Conservation (phyloP, 2,888 invertebrate genomes). For the Caenorhabditis wallacei region DNA sequence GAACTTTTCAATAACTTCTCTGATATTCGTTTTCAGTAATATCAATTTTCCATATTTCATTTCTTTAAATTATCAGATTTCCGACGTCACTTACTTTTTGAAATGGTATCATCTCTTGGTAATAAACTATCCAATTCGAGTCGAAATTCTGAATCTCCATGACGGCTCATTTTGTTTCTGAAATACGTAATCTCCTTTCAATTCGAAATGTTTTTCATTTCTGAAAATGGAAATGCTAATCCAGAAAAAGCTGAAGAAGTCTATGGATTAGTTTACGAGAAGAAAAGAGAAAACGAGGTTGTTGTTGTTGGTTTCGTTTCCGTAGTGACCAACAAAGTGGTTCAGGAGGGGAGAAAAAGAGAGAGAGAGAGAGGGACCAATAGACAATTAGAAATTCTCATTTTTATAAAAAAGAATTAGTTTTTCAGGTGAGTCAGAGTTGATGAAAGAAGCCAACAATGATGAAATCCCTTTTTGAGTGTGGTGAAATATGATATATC, state of each 20-base stretch:
- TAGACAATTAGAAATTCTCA: constrained; percentile 13
- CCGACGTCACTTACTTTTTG: constrained; percentile 33
- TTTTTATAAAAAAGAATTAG: neutral
- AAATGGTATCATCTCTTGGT: constrained; percentile 15
- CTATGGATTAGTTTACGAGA: neutral
- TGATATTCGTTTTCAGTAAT: too few species aligned
- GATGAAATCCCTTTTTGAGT: neutral
- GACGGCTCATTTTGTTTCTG: constrained; percentile 32
- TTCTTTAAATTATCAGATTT: too few species aligned
- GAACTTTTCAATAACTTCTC: too few species aligned
- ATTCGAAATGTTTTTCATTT: neutral
- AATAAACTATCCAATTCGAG: constrained; percentile 39
- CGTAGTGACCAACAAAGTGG: constrained; percentile 37
- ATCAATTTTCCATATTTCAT: too few species aligned
- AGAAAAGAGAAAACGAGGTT: constrained; percentile 10
- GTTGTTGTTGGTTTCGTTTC: constrained; percentile 35
- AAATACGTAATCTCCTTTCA: constrained; percentile 1
- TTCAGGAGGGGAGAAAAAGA: neutral
- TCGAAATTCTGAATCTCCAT: constrained; percentile 29
- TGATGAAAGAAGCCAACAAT: neutral
- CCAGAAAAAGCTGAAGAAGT: neutral
- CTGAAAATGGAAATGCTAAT: neutral
- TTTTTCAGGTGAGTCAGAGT: neutral
- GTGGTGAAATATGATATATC: constrained; percentile 21
- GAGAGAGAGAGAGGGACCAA: neutral